Base-by-base conservation (phyloP, 2,888 invertebrate species). In the Parnassius apollo region DNA sequence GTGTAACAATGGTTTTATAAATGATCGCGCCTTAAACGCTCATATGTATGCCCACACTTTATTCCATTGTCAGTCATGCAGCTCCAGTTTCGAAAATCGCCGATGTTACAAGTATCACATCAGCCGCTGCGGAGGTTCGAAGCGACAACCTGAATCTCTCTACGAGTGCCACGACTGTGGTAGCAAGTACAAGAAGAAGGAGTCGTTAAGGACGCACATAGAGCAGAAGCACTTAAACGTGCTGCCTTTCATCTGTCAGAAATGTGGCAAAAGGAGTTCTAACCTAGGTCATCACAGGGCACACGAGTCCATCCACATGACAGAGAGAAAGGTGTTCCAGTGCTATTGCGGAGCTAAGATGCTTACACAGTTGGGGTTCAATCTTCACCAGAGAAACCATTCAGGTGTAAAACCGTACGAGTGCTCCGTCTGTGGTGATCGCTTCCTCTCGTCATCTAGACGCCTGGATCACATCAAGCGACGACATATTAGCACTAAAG, bases 221-320 rank as follows among this genome's bases (percentile, higher is more conserved):
- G 69, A 85, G 0, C 88, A 89, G 50, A 91, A 91, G 66, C 90
- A 91, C 66, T 62, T 90, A 0, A 78, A 85, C 49, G 78, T 89
- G 0, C 64, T 86, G 0, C 88, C 89, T 0, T 85, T 76, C 51
- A 75, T 80, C 0, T 91, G 90, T 48, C 75, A 79, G 10, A 73
- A 71, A 0, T 91, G 90, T 51, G 89, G 89, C 0, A 90, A 90
- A 57, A 75, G 88, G 0, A 80, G 87, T 0, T 86, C 89, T 0
- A 90, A 85, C 0, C 63, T 80, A 2, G 78, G 76, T 0, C 90
- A 91, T 65, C 74, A 87, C 13, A 74, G 68, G 2, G 83, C 86
- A 0, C 90, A 91, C 57, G 82, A 82, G 44, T 72, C 71, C 9
- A 74, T 80, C 0, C 90, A 91, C 62, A 75, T 76, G 35, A 64